A percentile compares a stretch with the other conserved stretches of the same genome.
phyloP scores from a whole-genome alignment of 2,113 vertebrate species.

The Polypterus bichir region DNA sequence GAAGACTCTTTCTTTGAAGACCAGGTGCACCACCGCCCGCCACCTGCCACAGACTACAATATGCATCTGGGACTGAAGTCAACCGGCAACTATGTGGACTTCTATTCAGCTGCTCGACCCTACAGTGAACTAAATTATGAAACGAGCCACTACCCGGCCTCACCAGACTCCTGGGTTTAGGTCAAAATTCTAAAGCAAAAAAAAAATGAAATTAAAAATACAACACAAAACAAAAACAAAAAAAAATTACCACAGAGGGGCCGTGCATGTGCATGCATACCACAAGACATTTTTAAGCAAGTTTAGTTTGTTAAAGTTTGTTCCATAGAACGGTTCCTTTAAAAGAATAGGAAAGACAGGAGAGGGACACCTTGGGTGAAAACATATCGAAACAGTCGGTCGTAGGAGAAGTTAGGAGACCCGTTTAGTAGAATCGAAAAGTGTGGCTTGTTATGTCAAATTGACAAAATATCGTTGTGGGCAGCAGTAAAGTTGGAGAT shows the following conservation, averaged over 20 bases:
- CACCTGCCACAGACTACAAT: slow-evolving; percentile 81
- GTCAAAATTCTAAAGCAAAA: slow-evolving; percentile 25
- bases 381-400: slow-evolving; percentile 20
- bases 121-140: slow-evolving; percentile 99
- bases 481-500: slow-evolving; percentile 34
- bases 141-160: slow-evolving; percentile 98
- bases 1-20: slow-evolving; percentile 87
- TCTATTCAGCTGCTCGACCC: slow-evolving; percentile 96
- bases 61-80: slow-evolving; percentile 99
- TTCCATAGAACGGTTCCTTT: slow-evolving; percentile 54
- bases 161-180: slow-evolving; percentile 98
- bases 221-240: slow-evolving; percentile 4
- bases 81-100: slow-evolving; percentile 97
- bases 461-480: slow-evolving; percentile 32
- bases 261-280: slow-evolving; percentile 98
- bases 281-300: slow-evolving; percentile 64
- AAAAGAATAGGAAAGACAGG: slow-evolving; percentile 30
- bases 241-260: slow-evolving; percentile 32
- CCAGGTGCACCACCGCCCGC: slow-evolving; percentile 71
- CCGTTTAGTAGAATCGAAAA: slow-evolving; percentile 4
- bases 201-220: slow-evolving; percentile 8
- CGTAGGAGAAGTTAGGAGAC: too few relatives aligned
- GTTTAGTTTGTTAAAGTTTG: slow-evolving; percentile 73
- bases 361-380: slow-evolving; percentile 18
- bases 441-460: slow-evolving; percentile 32